phyloP scores from a whole-genome alignment of 2,797 vertebrate species.

The Bryconaethiops microstoma region DNA sequence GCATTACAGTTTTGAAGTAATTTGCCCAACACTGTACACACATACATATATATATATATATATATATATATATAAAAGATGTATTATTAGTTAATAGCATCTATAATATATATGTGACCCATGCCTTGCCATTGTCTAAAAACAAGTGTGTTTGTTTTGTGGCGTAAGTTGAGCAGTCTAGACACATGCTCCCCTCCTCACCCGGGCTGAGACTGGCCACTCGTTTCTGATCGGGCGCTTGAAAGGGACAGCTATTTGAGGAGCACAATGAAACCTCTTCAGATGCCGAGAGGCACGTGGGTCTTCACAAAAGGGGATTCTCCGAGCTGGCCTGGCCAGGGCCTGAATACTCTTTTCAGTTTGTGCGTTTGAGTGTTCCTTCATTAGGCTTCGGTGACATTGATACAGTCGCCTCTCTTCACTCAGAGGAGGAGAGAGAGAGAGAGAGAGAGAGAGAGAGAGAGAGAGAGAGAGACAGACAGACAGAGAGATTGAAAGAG shows the following conservation, averaged over 20 bases:
- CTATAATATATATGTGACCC: not conserved
- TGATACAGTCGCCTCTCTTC: constrained; percentile 18
- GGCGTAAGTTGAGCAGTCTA: constrained; percentile 30
- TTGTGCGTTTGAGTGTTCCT: constrained; percentile 64
- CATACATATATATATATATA: no score
- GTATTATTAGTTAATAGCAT: not conserved
- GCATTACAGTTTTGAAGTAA: no score
- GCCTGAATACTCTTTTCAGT: constrained; percentile 58
- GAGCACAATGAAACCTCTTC: constrained; percentile 66
- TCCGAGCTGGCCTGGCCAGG: constrained; percentile 51
- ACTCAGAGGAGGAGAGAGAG: not conserved
- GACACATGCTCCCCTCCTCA: constrained; percentile 48
- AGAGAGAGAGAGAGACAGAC: not conserved
- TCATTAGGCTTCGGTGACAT: constrained; percentile 56
- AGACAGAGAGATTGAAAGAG: not conserved
- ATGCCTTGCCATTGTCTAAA: not conserved
- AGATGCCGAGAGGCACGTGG: constrained; percentile 54
- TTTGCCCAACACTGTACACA: no score
- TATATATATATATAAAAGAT: no score
- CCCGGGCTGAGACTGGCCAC: constrained; percentile 17
- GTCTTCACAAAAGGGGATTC: constrained; percentile 62
- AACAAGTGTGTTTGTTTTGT: not conserved
- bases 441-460: not conserved
- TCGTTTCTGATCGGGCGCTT: constrained; percentile 47
- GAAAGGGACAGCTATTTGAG: constrained; percentile 60